A percentile compares a stretch with the other conserved stretches of the same genome.
phyloP scores from a whole-genome alignment of 2,797 vertebrate genomes.

The Cirrhinus mrigala region DNA sequence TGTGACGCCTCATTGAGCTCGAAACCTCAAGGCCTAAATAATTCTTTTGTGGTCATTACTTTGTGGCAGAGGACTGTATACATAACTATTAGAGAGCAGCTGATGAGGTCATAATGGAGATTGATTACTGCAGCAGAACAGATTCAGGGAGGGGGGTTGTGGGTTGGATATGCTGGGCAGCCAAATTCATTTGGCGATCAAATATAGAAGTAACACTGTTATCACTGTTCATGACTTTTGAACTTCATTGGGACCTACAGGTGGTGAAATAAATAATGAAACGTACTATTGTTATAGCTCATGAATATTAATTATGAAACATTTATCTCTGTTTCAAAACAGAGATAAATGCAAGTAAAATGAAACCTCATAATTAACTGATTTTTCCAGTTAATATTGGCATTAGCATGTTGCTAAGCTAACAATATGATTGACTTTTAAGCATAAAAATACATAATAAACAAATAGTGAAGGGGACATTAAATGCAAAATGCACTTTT shows the following conservation, averaged over 20 bases:
- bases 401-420: constrained; percentile 11
- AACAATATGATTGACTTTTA: background rate
- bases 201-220: background rate
- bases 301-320: background rate
- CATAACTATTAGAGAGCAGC: constrained; percentile 45
- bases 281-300: background rate
- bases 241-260: constrained; percentile 13
- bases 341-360: too few relatives aligned
- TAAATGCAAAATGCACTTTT: too few relatives aligned
- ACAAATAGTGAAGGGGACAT: too few relatives aligned
- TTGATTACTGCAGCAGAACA: constrained; percentile 52
- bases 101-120: constrained; percentile 53
- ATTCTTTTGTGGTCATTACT: constrained; percentile 24
- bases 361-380: background rate
- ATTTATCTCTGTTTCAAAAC: background rate
- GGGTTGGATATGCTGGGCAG: constrained; percentile 4
- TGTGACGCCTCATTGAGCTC: constrained; percentile 20
- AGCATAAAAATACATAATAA: background rate
- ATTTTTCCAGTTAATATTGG: background rate
- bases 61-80: constrained; percentile 26
- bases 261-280: background rate
- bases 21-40: constrained; percentile 13
- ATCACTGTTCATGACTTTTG: background rate
- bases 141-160: constrained; percentile 15
- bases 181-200: constrained; percentile 17